Percentiles rank a stretch among this genome's conserved stretches.
These are phyloP conservation scores for Carposina sasakii DNA, from an alignment of 1,140 invertebrate genomes.

Conservation along the genomic window DNA sequence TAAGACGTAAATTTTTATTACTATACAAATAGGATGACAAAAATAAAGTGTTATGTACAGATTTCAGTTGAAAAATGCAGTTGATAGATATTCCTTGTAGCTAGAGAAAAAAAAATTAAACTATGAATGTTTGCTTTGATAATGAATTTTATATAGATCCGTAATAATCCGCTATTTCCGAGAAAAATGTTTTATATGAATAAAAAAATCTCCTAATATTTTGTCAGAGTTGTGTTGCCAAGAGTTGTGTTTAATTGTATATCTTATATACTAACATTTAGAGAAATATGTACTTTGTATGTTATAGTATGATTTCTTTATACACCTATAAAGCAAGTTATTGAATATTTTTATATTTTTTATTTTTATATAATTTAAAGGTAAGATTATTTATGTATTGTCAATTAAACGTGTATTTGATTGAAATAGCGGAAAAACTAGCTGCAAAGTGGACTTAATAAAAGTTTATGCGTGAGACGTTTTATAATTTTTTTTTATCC, in stretches of 20 bases:
- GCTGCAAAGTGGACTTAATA: conserved; percentile 50
- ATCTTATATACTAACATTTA: background rate
- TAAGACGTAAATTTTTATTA: too few relatives aligned
- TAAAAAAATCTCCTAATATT: too few relatives aligned
- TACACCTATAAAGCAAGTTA: conserved; percentile 23
- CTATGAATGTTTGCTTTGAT: too few relatives aligned
- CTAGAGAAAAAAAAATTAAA: too few relatives aligned
- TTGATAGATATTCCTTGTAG: too few relatives aligned
- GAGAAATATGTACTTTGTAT: background rate
- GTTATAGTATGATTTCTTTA: background rate
- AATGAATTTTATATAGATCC: too few relatives aligned
- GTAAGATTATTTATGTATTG: conserved; percentile 59
- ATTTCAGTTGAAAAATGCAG: too few relatives aligned
- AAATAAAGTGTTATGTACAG: too few relatives aligned
- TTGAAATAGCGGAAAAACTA: conserved; percentile 43
- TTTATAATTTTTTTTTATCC: conserved; percentile 30
- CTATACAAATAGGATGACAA: too few relatives aligned
- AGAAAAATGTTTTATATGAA: too few relatives aligned
- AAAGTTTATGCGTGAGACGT: conserved; percentile 60
- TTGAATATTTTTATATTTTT: conserved; percentile 47
- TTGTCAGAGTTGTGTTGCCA: too few relatives aligned
- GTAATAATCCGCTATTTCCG: too few relatives aligned
- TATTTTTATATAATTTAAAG: conserved; percentile 55
- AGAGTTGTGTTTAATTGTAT: background rate
- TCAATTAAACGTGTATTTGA: conserved; percentile 58